A percentile compares a stretch with the other conserved stretches of the same genome.
Evolutionary conservation across 2,113 vertebrate genomes (phyloP).

Genomic region (Seriola rivoliana): DNA sequence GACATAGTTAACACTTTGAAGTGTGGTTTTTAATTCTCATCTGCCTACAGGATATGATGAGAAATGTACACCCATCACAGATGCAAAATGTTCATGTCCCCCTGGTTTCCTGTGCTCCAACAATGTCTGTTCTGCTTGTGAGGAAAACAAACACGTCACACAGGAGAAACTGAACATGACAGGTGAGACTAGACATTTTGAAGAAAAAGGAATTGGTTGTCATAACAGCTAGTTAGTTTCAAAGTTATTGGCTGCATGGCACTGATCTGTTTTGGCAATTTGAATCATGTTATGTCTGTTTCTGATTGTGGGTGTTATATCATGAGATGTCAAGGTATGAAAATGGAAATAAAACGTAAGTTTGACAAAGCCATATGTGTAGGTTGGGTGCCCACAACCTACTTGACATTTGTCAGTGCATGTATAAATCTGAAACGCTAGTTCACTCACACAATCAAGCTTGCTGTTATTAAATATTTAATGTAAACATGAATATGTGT

Average conservation of each 20-base stretch:
- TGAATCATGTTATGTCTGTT: background rate
- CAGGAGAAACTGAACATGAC: constrained; percentile 32
- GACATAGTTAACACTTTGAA: background rate
- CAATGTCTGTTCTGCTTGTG: constrained; percentile 61
- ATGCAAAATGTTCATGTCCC: constrained; percentile 60
- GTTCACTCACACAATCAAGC: background rate
- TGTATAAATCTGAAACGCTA: background rate
- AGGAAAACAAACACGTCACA: constrained; percentile 20
- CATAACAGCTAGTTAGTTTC: background rate
- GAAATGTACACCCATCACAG: constrained; percentile 62
- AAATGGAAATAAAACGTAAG: background rate
- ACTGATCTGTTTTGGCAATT: background rate
- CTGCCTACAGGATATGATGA: constrained; percentile 50
- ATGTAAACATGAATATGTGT: background rate
- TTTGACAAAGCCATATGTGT: background rate
- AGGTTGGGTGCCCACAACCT: too few species aligned
- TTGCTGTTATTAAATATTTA: background rate
- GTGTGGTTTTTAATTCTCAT: constrained; percentile 21
- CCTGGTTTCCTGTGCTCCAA: constrained; percentile 74
- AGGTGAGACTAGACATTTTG: constrained; percentile 54
- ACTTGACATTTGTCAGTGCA: background rate
- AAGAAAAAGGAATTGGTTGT: background rate
- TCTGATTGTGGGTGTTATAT: background rate
- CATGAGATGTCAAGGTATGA: background rate
- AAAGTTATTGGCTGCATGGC: background rate